phyloP scores from a whole-genome alignment of 1,140 invertebrate species.

The Drosophila simulans region DNA sequence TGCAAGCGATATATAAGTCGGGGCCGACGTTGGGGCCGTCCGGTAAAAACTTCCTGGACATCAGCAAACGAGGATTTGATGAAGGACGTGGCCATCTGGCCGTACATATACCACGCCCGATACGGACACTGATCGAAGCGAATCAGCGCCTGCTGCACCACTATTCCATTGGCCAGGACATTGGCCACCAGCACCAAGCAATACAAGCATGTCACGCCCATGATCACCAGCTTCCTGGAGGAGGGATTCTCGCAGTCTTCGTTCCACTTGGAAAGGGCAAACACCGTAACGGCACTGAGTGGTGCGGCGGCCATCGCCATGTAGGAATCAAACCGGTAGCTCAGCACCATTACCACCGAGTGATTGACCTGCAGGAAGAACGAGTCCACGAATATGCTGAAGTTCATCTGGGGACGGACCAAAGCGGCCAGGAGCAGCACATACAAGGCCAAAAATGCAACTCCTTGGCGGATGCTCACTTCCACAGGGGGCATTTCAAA shows the following conservation, averaged over 20 bases:
- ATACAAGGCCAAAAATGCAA: slow-evolving; percentile 22
- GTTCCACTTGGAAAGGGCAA: slow-evolving; percentile 33
- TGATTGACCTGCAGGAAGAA: slow-evolving; percentile 23
- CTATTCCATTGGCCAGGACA: slow-evolving; percentile 26
- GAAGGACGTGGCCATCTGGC: slow-evolving; percentile 18
- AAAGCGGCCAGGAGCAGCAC: slow-evolving; percentile 21
- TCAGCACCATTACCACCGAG: slow-evolving; percentile 9
- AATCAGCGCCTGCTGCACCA: slow-evolving; percentile 23
- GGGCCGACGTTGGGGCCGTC: not conserved
- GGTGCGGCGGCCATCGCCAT: slow-evolving; percentile 30
- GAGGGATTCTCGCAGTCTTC: not conserved
- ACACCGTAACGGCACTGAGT: slow-evolving; percentile 21
- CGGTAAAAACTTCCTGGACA: not conserved
- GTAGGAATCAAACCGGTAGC: slow-evolving; percentile 19
- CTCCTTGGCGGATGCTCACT: not conserved
- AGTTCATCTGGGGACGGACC: slow-evolving; percentile 39
- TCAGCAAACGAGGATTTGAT: not conserved
- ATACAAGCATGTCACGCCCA: slow-evolving; percentile 6
- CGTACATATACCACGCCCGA: slow-evolving; percentile 31
- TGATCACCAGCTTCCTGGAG: slow-evolving; percentile 4
- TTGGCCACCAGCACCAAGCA: slow-evolving; percentile 14
- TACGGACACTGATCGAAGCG: slow-evolving; percentile 30
- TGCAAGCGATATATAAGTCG: slow-evolving; percentile 15
- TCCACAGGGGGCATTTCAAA: not conserved
- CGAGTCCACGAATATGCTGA: slow-evolving; percentile 25